Percentiles rank a stretch among this genome's conserved stretches.
Evolutionary conservation across 2,797 vertebrate species (phyloP).

Genomic region (Smutsia gigantea): DNA sequence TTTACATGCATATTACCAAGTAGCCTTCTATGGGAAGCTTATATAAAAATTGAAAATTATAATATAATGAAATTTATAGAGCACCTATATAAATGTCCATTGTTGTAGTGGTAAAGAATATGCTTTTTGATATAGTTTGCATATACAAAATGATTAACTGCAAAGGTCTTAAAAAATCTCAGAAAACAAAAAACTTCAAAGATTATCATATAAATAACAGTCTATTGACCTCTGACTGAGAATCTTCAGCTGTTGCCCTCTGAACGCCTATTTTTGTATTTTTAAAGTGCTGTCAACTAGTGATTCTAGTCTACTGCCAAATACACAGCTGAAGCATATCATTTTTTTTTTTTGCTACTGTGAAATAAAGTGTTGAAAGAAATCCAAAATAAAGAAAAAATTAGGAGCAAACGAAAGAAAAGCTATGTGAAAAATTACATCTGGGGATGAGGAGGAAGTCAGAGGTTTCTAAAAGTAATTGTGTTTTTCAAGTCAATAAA

Average conservation of each 20-base stretch:
- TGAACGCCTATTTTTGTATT: constrained; percentile 82
- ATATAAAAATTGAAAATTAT: constrained; percentile 48
- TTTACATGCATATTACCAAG: not conserved
- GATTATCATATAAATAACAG: constrained; percentile 86
- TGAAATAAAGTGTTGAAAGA: constrained; percentile 91
- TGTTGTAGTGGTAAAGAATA: constrained; percentile 69
- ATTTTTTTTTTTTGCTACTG: constrained; percentile 89
- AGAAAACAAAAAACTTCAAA: constrained; percentile 85
- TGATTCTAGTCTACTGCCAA: constrained; percentile 87
- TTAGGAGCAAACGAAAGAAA: constrained; percentile 88
- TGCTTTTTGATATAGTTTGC: constrained; percentile 67
- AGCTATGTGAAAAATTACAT: constrained; percentile 92
- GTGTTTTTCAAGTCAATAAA: constrained; percentile 93
- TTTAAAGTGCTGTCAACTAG: constrained; percentile 85
- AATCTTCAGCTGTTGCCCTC: constrained; percentile 87
- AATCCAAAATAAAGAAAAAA: constrained; percentile 94
- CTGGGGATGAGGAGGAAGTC: constrained; percentile 91
- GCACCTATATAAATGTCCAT: constrained; percentile 49
- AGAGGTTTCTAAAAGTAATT: constrained; percentile 91
- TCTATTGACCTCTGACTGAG: constrained; percentile 84
- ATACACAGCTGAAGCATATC: constrained; percentile 92
- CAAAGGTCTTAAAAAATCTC: constrained; percentile 79
- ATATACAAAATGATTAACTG: constrained; percentile 76
- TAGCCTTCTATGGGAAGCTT: not conserved
- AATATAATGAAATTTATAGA: constrained; percentile 57